These are phyloP conservation scores for Lasioglossum baleicum DNA, from an alignment of 1,140 invertebrate species.

Conservation along the genomic window DNA sequence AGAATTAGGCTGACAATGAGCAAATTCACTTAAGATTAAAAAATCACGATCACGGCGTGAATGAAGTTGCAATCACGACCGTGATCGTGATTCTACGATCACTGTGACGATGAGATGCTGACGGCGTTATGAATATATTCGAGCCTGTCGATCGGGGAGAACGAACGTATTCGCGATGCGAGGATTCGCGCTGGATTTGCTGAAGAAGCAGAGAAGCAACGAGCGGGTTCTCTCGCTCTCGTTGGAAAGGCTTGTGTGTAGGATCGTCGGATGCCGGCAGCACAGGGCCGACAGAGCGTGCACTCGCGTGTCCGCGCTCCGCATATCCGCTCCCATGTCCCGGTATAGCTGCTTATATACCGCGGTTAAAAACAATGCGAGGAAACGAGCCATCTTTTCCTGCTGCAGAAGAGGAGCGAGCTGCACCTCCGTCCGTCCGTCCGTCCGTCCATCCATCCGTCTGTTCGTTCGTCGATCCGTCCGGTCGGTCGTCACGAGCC, in stretches of 20 bases:
- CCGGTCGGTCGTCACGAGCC: constrained; percentile 25
- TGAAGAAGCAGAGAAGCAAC: no score
- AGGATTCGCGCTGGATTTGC: not conserved
- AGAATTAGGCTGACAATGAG: no score
- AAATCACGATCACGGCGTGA: no score
- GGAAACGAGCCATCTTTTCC: constrained; percentile 71
- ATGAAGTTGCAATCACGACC: no score
- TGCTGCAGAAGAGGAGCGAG: constrained; percentile 56
- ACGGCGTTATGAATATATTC: no score
- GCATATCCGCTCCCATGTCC: constrained; percentile 68
- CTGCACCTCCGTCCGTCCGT: constrained; percentile 41
- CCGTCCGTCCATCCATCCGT: constrained; percentile 20
- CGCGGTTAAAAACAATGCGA: constrained; percentile 67
- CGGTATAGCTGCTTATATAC: constrained; percentile 63
- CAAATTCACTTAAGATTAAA: no score
- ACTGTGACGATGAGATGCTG: no score
- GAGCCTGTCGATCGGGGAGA: no score
- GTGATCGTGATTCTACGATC: no score
- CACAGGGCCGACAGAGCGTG: constrained; percentile 57
- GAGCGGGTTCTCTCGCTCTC: constrained; percentile 22
- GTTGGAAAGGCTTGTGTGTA: constrained; percentile 36
- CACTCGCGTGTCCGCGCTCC: constrained; percentile 55
- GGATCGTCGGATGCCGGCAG: constrained; percentile 41
- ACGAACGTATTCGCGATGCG: no score
- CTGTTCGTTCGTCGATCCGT: constrained; percentile 30